Evolutionary conservation across 1,140 invertebrate genomes (phyloP).

Genomic region (Cecropterus lyciades): DNA sequence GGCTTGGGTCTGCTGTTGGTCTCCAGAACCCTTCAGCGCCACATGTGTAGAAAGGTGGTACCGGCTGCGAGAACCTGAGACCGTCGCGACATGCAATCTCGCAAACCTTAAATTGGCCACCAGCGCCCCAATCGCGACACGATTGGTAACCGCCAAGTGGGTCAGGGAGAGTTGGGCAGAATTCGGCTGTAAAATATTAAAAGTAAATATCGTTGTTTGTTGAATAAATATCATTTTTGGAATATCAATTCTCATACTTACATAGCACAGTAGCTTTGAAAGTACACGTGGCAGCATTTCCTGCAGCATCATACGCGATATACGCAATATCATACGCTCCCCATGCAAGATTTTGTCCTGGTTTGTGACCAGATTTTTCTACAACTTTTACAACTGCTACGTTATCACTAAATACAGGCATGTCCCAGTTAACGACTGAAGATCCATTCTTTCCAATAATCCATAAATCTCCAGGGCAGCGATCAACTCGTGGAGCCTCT

Average conservation of each 20-base stretch:
- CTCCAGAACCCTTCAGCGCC: slow-evolving; percentile 98
- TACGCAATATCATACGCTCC: slow-evolving; percentile 97
- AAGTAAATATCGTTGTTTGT: neutral
- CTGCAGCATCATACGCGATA: slow-evolving; percentile 95
- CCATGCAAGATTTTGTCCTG: slow-evolving; percentile 96
- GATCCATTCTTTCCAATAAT: slow-evolving; percentile 96
- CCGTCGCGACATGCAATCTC: slow-evolving; percentile 95
- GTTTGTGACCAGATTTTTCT: slow-evolving; percentile 94
- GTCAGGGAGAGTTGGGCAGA: slow-evolving; percentile 94
- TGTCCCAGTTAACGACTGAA: slow-evolving; percentile 96
- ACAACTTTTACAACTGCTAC: slow-evolving; percentile 91
- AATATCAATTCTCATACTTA: slow-evolving; percentile 82
- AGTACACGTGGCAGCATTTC: slow-evolving; percentile 95
- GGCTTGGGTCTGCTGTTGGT: slow-evolving; percentile 91
- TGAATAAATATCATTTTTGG: neutral
- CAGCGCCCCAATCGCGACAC: slow-evolving; percentile 98
- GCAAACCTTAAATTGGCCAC: slow-evolving; percentile 97
- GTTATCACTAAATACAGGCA: slow-evolving; percentile 96
- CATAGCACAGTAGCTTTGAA: slow-evolving; percentile 97
- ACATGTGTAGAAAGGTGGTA: slow-evolving; percentile 98
- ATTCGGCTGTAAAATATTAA: slow-evolving; percentile 88
- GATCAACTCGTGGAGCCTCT: slow-evolving; percentile 92
- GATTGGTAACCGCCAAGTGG: slow-evolving; percentile 95
- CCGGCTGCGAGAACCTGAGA: slow-evolving; percentile 94
- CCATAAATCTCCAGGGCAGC: slow-evolving; percentile 97